These are phyloP conservation scores for Dufourea novaeangliae DNA, from an alignment of 1,140 invertebrate genomes.

Conservation along the genomic window DNA sequence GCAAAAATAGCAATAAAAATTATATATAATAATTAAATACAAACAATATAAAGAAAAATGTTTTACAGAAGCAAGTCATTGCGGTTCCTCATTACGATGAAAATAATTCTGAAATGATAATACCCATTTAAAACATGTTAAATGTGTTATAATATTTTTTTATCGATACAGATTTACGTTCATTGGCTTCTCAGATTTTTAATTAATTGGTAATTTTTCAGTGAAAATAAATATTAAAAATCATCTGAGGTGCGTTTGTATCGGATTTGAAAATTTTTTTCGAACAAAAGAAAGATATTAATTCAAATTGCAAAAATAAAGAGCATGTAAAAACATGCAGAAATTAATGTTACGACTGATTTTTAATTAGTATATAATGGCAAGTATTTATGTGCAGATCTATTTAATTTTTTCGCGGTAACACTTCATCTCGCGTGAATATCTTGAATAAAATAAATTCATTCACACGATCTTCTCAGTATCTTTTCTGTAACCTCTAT, in stretches of 20 bases:
- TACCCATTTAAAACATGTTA: no score
- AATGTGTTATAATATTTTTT: no score
- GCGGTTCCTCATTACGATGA: no score
- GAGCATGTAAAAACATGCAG: neutral
- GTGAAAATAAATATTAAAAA: neutral
- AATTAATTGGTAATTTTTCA: neutral
- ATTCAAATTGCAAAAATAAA: neutral
- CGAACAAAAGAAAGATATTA: neutral
- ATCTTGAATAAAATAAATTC: no score
- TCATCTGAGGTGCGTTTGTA: neutral
- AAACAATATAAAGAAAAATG: no score
- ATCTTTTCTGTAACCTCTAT: no score
- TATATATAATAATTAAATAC: no score
- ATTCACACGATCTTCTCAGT: no score
- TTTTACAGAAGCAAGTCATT: no score
- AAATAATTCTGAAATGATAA: no score
- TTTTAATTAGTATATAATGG: conserved; percentile 11
- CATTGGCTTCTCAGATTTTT: no score
- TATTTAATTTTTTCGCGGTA: conserved; percentile 18
- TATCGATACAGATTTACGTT: no score
- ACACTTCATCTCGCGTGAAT: conserved; percentile 2
- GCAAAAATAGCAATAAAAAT: neutral
- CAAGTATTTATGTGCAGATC: neutral
- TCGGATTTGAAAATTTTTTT: neutral
- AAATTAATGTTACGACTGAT: neutral